These are phyloP conservation scores for Perizoma flavofasciatum DNA, from an alignment of 2,888 invertebrate species.

Conservation along the genomic window DNA sequence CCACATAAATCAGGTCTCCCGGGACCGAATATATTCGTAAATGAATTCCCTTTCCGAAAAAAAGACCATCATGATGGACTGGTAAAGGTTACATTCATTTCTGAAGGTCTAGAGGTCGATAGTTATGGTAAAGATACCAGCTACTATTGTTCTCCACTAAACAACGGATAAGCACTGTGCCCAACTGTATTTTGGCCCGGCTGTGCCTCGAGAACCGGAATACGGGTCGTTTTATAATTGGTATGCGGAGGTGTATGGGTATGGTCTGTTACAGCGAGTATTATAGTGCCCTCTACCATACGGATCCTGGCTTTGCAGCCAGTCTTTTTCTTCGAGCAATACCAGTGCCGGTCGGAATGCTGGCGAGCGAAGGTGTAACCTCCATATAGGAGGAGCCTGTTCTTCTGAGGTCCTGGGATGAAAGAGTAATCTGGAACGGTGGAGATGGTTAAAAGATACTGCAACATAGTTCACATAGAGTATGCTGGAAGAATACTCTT, in stretches of 20 bases:
- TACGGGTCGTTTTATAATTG: background rate
- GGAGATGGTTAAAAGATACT: background rate
- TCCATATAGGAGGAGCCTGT: slow-evolving; percentile 35
- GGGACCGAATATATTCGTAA: no score
- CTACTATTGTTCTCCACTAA: background rate
- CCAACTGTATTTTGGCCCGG: background rate
- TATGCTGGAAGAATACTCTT: no score
- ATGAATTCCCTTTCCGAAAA: no score
- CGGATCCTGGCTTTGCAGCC: slow-evolving; percentile 46
- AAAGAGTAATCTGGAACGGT: slow-evolving; percentile 41
- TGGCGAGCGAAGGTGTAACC: slow-evolving; percentile 52
- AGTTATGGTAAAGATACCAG: no score
- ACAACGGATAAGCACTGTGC: background rate
- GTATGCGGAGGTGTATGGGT: slow-evolving; percentile 11
- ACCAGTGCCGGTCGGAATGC: slow-evolving; percentile 48
- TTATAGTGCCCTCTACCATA: slow-evolving; percentile 17
- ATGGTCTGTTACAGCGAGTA: slow-evolving; percentile 9
- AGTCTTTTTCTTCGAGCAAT: slow-evolving; percentile 51
- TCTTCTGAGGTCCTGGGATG: slow-evolving; percentile 42
- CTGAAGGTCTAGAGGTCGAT: no score
- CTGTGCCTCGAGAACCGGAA: background rate
- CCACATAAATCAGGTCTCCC: no score
- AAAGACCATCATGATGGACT: no score
- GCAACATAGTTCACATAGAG: no score
- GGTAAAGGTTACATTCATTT: no score